Evolutionary conservation across 2,888 invertebrate species (phyloP), one percentile per base, ranked within the genome.

Genomic region (Drosophila helvetica): DNA sequence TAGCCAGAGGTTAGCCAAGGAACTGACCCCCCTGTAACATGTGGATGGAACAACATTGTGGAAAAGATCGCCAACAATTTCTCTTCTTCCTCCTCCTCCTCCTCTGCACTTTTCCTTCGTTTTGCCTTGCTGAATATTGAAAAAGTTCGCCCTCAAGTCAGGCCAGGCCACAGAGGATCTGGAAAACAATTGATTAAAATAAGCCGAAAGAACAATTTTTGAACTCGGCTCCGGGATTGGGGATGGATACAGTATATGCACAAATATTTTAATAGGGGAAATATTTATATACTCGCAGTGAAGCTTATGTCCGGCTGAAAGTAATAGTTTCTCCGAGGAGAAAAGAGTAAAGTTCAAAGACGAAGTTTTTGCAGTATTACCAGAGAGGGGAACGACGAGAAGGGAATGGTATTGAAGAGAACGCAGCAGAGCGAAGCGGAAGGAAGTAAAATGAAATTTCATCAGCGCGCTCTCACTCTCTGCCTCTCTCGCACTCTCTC

Each of bases 381-480:
- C 15, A 3, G 25, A n/a, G 33, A 33, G 17, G 15, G 17, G 18
- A 54, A 66, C 12, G 46, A 1, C 0, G n/a, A 46, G 19, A 46
- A 45, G 51, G 12, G 9, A n/a, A 12, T 10, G 2, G 9, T 17
- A 27, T 27, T 71, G 61, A 12, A n/a, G 53, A 46, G 45, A 45
- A 59, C 19, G 50, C 54, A 68, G 46, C 19, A 47, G 38, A 38
- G 54, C 46, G 54, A 42, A 68, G 72, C 60, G 75, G 59, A 78
- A 65, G 55, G 69, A 58, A 77, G 56, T 57, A 58, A 79, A 83
- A 77, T 78, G 59, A 72, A 80, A 80, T 78, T 85, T 77, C 59
- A 83, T 63, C 27, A 48, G 45, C 62, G 38, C 38, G 45, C 62
- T 15, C 38, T n/a, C n/a, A 2, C n/a, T 15, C 38, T 15, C 38